Evolutionary conservation across 2,888 invertebrate genomes (phyloP).

Genomic region (Tetragonula carbonaria): DNA sequence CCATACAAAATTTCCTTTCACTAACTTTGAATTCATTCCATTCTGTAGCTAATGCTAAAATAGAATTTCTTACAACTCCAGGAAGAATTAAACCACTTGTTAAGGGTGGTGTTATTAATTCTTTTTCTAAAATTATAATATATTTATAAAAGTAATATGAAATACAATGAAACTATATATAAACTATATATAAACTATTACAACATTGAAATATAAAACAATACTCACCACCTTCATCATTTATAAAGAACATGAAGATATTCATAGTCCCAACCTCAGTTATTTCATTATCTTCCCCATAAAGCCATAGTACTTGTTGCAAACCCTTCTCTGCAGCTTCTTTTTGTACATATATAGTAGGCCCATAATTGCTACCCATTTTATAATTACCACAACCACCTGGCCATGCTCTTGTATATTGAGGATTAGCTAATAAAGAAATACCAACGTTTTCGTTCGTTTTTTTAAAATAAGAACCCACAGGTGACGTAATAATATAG

Average conservation of each 20-base stretch:
- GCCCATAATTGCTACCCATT: slow-evolving; percentile 97
- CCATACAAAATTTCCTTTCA: slow-evolving; percentile 94
- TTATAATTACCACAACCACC: slow-evolving; percentile 97
- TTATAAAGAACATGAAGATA: slow-evolving; percentile 94
- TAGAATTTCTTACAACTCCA: slow-evolving; percentile 95
- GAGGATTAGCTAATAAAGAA: slow-evolving; percentile 96
- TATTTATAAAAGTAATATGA: background rate
- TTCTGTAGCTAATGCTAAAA: slow-evolving; percentile 91
- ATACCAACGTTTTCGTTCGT: slow-evolving; percentile 87
- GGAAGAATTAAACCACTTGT: slow-evolving; percentile 95
- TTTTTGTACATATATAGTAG: slow-evolving; percentile 93
- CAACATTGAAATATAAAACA: background rate
- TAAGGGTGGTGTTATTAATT: slow-evolving; percentile 96
- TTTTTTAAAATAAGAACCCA: slow-evolving; percentile 93
- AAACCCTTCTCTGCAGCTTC: slow-evolving; percentile 90
- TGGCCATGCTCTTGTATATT: slow-evolving; percentile 94
- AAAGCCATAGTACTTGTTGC: slow-evolving; percentile 98
- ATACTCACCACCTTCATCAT: slow-evolving; percentile 94
- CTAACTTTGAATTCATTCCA: slow-evolving; percentile 95
- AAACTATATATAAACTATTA: background rate
- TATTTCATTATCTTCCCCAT: slow-evolving; percentile 95
- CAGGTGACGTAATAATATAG: slow-evolving; percentile 96
- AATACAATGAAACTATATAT: background rate
- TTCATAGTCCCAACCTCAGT: slow-evolving; percentile 99
- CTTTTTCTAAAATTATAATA: slow-evolving; percentile 88